A percentile compares a stretch with the other conserved stretches of the same genome.
Conservation (phyloP, 2,888 invertebrate genomes). For the Drosophila recens region DNA sequence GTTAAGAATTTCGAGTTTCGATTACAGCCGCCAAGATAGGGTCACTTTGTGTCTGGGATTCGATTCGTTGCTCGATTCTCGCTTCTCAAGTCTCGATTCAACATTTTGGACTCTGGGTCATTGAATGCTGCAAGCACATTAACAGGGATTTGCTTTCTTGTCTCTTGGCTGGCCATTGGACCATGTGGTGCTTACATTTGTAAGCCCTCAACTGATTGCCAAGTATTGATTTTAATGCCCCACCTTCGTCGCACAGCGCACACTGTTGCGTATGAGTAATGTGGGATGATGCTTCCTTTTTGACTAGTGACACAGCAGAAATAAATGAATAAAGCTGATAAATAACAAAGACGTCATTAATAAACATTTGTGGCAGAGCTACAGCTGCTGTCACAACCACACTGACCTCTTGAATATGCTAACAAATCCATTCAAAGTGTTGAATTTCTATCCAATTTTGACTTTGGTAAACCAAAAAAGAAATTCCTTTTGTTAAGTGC, state of each 20-base stretch:
- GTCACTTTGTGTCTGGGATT: constrained; percentile 26
- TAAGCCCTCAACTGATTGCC: constrained; percentile 68
- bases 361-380: constrained; percentile 58
- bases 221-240: constrained; percentile 66
- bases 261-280: constrained; percentile 48
- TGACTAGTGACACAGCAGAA: constrained; percentile 27
- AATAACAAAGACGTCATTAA: constrained; percentile 64
- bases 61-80: background rate
- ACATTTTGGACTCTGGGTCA: constrained; percentile 40
- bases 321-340: constrained; percentile 51
- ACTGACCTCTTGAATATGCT: constrained; percentile 52
- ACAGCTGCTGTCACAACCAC: constrained; percentile 43
- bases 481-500: constrained; percentile 42
- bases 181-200: constrained; percentile 66
- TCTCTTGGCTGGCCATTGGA: constrained; percentile 52
- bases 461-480: constrained; percentile 20
- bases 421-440: constrained; percentile 45
- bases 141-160: constrained; percentile 64
- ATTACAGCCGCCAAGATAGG: constrained; percentile 46
- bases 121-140: constrained; percentile 58
- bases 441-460: constrained; percentile 43
- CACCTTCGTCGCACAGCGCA: background rate
- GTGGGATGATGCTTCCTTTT: constrained; percentile 21
- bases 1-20: constrained; percentile 51
- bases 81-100: background rate